Evolutionary conservation across 2,888 invertebrate species (phyloP), one percentile per base, ranked within the genome.

Genomic region (Sarcophaga rosellei): DNA sequence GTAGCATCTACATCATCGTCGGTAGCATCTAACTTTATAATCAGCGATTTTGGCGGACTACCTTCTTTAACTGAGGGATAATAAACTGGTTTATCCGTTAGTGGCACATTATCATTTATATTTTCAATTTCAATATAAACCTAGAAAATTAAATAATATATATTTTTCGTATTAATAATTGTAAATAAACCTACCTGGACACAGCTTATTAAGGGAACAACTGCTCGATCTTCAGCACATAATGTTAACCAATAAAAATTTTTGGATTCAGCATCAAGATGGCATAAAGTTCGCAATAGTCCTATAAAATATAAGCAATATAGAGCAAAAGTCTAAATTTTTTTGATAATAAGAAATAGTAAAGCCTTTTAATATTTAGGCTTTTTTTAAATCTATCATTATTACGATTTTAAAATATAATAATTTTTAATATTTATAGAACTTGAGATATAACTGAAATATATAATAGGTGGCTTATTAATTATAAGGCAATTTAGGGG

Each of bases 101-200:
- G 94, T 77, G 99, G 99, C 65, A 96, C 96, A 94, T 99, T 98
- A 94, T 99, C 99, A 94, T 99, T 99, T 91, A 96, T 97, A 94
- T 99, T 98, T 89, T 96, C 94, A 88, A 99, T 96, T 91, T 96
- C 96, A 73, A 97, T 95, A 92, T 96, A 97, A 68, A 98, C 95
- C 96, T 96, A 92, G 15, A 92, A 88, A 63, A 35, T 57, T 53
- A 79, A 66, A 53, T 63, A 73, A 76, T 4, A 70, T 15, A 21
- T 21, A 25, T 62, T 66, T 88, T 44, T 65, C 35, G 35, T 1
- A 35, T 20, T 11, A 57, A 44, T 73, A 61, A 20, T 20, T 6
- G 45, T 17, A 44, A 57, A 20, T 59, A 59, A 57, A n/a, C 73
- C 79, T 88, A 97, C 97, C 95, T 98, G 97, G 17, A 98, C 95